Percentiles rank a stretch among this genome's conserved stretches.
Evolutionary conservation across 1,140 invertebrate species (phyloP).

Genomic region (Pogonomyrmex barbatus): DNA sequence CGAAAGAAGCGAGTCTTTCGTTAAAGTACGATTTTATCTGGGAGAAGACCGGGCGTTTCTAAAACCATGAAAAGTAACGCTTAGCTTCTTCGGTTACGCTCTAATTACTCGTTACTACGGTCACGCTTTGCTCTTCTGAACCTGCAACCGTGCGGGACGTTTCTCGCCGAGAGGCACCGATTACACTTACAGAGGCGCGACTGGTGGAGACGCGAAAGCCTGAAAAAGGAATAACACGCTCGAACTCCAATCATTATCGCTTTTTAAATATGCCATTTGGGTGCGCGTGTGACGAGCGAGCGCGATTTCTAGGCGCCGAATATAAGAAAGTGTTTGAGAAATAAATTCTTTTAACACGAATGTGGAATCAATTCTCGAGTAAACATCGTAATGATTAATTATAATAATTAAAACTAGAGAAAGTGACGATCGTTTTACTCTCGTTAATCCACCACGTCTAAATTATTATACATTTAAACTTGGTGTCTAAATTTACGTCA

Average conservation of each 20-base stretch:
- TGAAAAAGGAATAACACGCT: slow-evolving; percentile 8
- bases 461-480: background rate
- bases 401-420: background rate
- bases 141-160: background rate
- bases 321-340: background rate
- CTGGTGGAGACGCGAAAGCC: background rate
- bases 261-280: slow-evolving; percentile 26
- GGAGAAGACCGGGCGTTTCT: slow-evolving; percentile 28
- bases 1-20: slow-evolving; percentile 26
- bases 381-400: background rate
- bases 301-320: slow-evolving; percentile 5
- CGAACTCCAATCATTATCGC: background rate
- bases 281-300: background rate
- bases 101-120: slow-evolving; percentile 53
- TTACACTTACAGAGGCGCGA: background rate
- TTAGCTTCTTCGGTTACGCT: slow-evolving; percentile 54
- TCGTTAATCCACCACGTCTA: background rate
- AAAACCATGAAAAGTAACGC: slow-evolving; percentile 48
- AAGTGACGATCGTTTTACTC: slow-evolving; percentile 11
- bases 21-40: slow-evolving; percentile 2
- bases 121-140: slow-evolving; percentile 26
- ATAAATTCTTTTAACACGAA: background rate
- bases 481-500: background rate
- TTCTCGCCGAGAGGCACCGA: background rate
- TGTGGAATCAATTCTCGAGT: slow-evolving; percentile 1